Evolutionary conservation across 1,140 invertebrate genomes (phyloP).

Genomic region (Pteromalus puparum): DNA sequence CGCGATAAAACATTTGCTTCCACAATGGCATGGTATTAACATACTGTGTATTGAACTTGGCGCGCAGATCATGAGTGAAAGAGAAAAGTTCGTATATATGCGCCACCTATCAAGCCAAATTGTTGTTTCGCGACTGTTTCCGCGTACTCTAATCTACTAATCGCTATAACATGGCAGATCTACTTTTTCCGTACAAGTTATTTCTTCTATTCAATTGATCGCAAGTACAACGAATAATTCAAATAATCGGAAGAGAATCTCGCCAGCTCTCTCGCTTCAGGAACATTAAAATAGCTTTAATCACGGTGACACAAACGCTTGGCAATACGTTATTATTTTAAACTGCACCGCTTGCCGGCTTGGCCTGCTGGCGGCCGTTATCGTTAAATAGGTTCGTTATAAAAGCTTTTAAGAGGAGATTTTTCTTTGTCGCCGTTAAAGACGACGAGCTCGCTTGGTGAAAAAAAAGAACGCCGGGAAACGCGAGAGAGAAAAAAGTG

Average conservation of each 20-base stretch:
- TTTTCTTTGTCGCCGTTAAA: constrained; percentile 52
- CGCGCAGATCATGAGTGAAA: no score
- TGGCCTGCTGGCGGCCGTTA: constrained; percentile 7
- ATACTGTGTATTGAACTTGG: no score
- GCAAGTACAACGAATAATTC: background rate
- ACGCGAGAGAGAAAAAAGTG: background rate
- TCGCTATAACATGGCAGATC: no score
- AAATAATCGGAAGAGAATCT: background rate
- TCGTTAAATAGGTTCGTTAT: constrained; percentile 50
- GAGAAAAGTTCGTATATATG: no score
- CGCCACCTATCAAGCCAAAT: no score
- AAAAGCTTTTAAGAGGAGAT: constrained; percentile 50
- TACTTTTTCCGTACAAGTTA: background rate
- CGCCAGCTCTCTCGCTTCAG: background rate
- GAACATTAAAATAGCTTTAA: constrained; percentile 5
- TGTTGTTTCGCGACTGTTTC: no score
- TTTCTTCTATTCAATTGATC: background rate
- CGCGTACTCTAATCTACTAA: no score
- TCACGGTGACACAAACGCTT: background rate
- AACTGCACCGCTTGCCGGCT: background rate
- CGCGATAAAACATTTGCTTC: no score
- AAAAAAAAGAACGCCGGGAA: constrained; percentile 33
- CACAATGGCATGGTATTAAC: no score
- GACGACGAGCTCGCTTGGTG: background rate
- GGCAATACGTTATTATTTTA: constrained; percentile 44